Percentiles rank a stretch among this genome's conserved stretches.
These are phyloP conservation scores for Notocelia uddmanniana DNA, from an alignment of 2,888 invertebrate species.

Conservation along the genomic window DNA sequence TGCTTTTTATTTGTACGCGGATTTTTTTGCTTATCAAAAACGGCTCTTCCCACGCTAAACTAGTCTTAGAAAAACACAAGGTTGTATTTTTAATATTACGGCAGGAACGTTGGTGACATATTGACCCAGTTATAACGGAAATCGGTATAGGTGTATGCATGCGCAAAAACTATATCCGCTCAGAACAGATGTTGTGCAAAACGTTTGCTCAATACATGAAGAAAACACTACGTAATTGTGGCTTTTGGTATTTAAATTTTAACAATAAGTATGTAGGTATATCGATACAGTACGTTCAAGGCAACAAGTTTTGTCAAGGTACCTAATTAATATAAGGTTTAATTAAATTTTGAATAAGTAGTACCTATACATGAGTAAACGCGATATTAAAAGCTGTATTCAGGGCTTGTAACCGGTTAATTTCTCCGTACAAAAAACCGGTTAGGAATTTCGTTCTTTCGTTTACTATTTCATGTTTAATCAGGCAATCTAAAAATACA, in stretches of 20 bases:
- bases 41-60: background rate
- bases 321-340: too few relatives aligned
- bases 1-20: background rate
- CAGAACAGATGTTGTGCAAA: constrained; percentile 63
- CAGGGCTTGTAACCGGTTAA: too few relatives aligned
- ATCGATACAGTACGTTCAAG: background rate
- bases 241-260: background rate
- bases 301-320: background rate
- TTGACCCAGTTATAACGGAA: constrained; percentile 76
- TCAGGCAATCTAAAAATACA: too few relatives aligned
- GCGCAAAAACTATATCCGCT: constrained; percentile 79
- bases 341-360: background rate
- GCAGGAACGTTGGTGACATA: constrained; percentile 59
- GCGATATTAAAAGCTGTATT: too few relatives aligned
- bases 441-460: too few relatives aligned
- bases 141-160: constrained; percentile 63
- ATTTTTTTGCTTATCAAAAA: background rate
- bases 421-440: too few relatives aligned
- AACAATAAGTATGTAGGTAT: background rate
- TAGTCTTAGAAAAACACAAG: constrained; percentile 1
- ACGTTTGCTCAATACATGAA: constrained; percentile 30
- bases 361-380: background rate
- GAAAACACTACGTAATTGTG: constrained; percentile 15
- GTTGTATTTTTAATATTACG: background rate
- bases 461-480: too few relatives aligned